Base-by-base conservation (phyloP, 2,113 vertebrate species). In the Nyctibius bracteatus region DNA sequence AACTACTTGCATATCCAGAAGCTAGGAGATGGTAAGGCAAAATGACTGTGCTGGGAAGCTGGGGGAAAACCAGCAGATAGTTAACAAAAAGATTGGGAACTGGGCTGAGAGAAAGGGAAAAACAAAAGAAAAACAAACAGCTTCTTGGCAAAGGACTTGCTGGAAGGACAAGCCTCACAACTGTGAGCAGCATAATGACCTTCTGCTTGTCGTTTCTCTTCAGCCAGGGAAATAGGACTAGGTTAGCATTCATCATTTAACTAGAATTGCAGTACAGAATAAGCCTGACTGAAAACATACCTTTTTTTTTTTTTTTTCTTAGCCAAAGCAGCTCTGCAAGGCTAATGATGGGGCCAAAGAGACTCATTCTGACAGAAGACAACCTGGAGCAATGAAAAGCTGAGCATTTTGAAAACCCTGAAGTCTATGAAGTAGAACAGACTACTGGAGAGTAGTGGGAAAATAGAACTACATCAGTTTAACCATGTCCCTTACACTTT, bases 151-250 rank as follows among this genome's bases (percentile, higher is more conserved):
- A 51, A 82, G 6, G 35, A 62, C 33, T 46, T 44, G 43, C 47
- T 93, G 81, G 84, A 95, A 93, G 79, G 61, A 88, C 51, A 77
- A 88, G 51, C 25, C 41, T 82, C 37, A 33, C 67, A 82, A 96
- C 85, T 68, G 51, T 43, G 74, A 95, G 59, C 51, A 83, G 72
- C 74, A 58, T 59, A 96, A 62, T 24, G 75, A 82, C 92, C 82
- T 89, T 79, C 90, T 95, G 74, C 78, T 94, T 80, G 43, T 65
- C 77, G 52, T 62, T 96, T 90, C 78, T 72, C 79, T 93, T 92
- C 67, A 70, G 0, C 77, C 71, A 57, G 88, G 79, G 62, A 97
- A 93, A 88, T 31, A 39, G 67, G 88, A 88, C 71, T 37, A 86
- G 37, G 58, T 52, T 88, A 70, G 51, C 68, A 84, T 66, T 80